Evolutionary conservation across 2,888 invertebrate species (phyloP).

Genomic region (Thereva unica): DNA sequence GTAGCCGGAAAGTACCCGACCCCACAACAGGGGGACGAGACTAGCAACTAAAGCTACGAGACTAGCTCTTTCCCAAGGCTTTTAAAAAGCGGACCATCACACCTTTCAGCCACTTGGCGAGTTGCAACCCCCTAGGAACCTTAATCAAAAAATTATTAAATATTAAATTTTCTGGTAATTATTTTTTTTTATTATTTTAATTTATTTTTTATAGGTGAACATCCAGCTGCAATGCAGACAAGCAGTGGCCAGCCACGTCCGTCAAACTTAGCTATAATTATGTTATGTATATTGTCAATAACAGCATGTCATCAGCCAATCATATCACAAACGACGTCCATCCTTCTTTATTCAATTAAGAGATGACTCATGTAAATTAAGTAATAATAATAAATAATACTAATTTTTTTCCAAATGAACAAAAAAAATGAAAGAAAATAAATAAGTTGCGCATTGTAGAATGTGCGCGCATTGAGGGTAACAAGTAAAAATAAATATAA

Average conservation of each 20-base stretch:
- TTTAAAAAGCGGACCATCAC: no score
- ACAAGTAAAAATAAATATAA: not conserved
- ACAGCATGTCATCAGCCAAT: conserved; percentile 50
- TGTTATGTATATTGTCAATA: conserved; percentile 48
- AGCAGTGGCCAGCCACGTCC: conserved; percentile 61
- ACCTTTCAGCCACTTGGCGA: no score
- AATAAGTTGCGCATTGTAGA: not conserved
- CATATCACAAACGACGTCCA: conserved; percentile 56
- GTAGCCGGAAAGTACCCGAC: no score
- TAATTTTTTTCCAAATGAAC: conserved; percentile 3
- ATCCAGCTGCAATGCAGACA: conserved; percentile 85
- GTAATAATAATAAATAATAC: not conserved
- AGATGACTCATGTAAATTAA: conserved; percentile 45
- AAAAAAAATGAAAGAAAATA: not conserved
- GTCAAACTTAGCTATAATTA: conserved; percentile 48
- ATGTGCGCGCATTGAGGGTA: not conserved
- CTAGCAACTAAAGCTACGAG: no score
- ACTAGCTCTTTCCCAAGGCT: no score
- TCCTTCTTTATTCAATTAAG: conserved; percentile 44
- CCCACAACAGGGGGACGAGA: no score
- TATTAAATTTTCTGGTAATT: conserved; percentile 3
- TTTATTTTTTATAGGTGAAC: conserved; percentile 72
- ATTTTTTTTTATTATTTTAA: no score
- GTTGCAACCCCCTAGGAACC: no score
- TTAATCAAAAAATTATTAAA: no score